Base-by-base conservation (phyloP, 1,140 invertebrate species). In the Pseudomyrmex flavicornis region DNA sequence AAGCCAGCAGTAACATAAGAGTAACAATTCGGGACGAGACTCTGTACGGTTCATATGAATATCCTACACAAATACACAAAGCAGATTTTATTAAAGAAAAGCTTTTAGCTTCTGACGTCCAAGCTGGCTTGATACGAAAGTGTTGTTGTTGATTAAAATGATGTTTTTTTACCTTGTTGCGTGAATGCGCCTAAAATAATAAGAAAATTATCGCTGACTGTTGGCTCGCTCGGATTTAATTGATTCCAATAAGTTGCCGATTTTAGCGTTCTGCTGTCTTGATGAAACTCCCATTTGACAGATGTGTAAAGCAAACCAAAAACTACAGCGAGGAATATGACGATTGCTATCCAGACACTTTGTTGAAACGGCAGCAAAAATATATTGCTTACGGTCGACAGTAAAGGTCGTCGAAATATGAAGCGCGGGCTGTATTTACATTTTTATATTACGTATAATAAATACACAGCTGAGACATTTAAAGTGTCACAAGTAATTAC, bases 301-400 rank as follows among this genome's bases (percentile, higher is more conserved):
- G 95, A 92, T 1, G 92, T 15, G n/a, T 92, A 93, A 0, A 95
- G 82, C 1, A 94, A 88, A 2, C 91, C 74, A 4, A 93, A 92
- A 13, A 95, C 91, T 20, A 96, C 59, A 15, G 94, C 22, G 7
- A 96, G 83, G 17, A 96, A 89, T 0, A 89, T 91, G 7, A 92
- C 82, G 12, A 93, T 94, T n/a, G 95, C 95, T 35, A 95, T 90
- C 96, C 96, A 97, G 2, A 96, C 95, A 1, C 92, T 91, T 4
- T 84, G 92, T 68, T 95, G 91, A 88, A 97, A 97, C 0, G 96
- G 96, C 58, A 96, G 84, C 12, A 94, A 87, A 84, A 96, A 97
- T 26, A 96, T 94, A 89, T 96, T 96, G 70, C 94, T 95, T 26
- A 96, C 94, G 83, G 95, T 96, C 0, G 96, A 96, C 12, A 97